Conservation (phyloP, 2,113 vertebrate species). For the Alethe castanea region DNA sequence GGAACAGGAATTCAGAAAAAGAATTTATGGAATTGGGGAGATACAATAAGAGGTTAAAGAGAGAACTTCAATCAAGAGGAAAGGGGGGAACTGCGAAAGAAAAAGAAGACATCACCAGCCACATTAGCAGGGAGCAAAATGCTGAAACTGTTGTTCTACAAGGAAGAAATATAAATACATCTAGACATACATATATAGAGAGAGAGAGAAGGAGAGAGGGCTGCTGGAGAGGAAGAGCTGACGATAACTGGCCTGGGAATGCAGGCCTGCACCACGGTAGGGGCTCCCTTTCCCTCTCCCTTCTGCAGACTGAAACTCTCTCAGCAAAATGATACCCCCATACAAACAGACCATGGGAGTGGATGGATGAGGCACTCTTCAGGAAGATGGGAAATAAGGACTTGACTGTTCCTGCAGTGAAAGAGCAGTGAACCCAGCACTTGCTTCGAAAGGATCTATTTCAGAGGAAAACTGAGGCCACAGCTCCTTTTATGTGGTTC, state of each 20-base stretch:
- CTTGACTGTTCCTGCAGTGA: not conserved
- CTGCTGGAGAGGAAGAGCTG: not conserved
- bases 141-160: not conserved
- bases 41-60: constrained; percentile 14
- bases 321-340: not conserved
- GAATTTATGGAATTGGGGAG: constrained; percentile 34
- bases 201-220: no score
- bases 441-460: not conserved
- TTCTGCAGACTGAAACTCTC: not conserved
- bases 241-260: accelerated
- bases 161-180: not conserved
- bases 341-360: accelerated
- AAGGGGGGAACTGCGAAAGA: not conserved
- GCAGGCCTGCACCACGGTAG: accelerated
- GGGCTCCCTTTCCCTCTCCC: not conserved
- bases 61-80: not conserved
- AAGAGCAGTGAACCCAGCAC: not conserved
- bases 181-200: no score
- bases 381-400: not conserved
- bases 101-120: not conserved
- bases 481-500: not conserved
- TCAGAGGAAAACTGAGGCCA: not conserved
- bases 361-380: not conserved
- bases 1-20: constrained; percentile 19
- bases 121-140: not conserved